A percentile compares a stretch with the other conserved stretches of the same genome.
These are phyloP conservation scores for Arge pagana DNA, from an alignment of 2,888 invertebrate species.

Conservation along the genomic window DNA sequence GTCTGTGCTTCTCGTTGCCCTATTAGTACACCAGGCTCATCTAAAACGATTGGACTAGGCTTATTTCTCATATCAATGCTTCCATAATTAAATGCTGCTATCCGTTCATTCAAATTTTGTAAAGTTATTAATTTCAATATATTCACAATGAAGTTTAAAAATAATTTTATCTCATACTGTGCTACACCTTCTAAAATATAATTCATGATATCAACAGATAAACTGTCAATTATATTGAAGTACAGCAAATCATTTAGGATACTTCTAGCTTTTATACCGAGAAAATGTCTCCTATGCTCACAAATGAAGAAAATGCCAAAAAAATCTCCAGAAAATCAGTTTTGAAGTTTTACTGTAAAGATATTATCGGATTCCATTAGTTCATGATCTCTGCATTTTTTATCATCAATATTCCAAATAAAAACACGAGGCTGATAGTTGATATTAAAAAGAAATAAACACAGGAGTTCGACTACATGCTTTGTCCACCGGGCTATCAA, in stretches of 20 bases:
- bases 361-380: too few species aligned
- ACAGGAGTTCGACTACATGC: too few species aligned
- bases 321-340: too few species aligned
- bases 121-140: conserved; percentile 17
- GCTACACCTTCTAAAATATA: conserved; percentile 25
- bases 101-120: conserved; percentile 15
- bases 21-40: conserved; percentile 13
- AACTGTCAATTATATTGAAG: conserved; percentile 23
- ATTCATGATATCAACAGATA: conserved; percentile 24
- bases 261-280: conserved; percentile 16
- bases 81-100: conserved; percentile 5
- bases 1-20: conserved; percentile 21
- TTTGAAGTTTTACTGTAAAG: too few species aligned
- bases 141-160: conserved; percentile 15
- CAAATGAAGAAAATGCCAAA: too few species aligned
- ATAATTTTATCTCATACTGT: conserved; percentile 23
- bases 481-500: too few species aligned
- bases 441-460: too few species aligned
- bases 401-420: too few species aligned
- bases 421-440: too few species aligned
- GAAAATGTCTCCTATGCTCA: not conserved
- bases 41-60: conserved; percentile 7
- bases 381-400: too few species aligned
- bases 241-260: conserved; percentile 21
- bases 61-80: conserved; percentile 14